Percentiles rank a stretch among this genome's conserved stretches.
Evolutionary conservation across 2,888 invertebrate species (phyloP).

Genomic region (Cheilosia vernalis): DNA sequence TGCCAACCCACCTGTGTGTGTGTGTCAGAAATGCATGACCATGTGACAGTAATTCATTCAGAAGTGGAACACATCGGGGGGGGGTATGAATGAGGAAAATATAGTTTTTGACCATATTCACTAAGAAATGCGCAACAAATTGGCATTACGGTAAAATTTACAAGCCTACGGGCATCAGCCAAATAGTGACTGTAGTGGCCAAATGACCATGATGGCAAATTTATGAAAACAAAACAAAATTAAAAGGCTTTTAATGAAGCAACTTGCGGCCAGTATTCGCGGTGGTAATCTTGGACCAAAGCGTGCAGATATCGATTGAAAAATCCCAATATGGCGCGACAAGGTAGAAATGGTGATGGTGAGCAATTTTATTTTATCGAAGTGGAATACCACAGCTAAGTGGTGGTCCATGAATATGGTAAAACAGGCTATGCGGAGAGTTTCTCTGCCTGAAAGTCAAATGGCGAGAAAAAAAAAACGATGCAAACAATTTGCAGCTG

Average conservation of each 20-base stretch:
- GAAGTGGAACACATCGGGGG: slow-evolving; percentile 46
- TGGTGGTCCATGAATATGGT: slow-evolving; percentile 40
- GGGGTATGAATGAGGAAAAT: slow-evolving; percentile 17
- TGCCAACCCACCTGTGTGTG: slow-evolving; percentile 13
- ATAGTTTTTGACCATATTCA: slow-evolving; percentile 17
- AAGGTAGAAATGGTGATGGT: slow-evolving; percentile 31
- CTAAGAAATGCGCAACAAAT: neutral
- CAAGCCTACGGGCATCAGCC: neutral
- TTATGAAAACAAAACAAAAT: slow-evolving; percentile 11
- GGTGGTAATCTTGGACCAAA: slow-evolving; percentile 17
- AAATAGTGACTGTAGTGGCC: neutral
- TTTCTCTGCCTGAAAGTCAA: slow-evolving; percentile 26
- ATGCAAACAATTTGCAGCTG: neutral
- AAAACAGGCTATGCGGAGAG: slow-evolving; percentile 38
- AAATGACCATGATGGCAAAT: slow-evolving; percentile 29
- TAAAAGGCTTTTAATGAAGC: slow-evolving; percentile 24
- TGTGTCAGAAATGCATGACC: slow-evolving; percentile 13
- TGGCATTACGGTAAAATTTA: slow-evolving; percentile 13
- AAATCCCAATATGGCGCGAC: slow-evolving; percentile 44
- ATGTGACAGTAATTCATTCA: slow-evolving; percentile 30
- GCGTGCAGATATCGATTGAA: slow-evolving; percentile 41
- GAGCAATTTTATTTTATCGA: slow-evolving; percentile 26
- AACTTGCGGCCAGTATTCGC: neutral
- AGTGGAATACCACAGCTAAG: slow-evolving; percentile 30
- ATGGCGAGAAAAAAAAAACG: neutral